Conservation (phyloP, 2,888 invertebrate species). For the Phania funesta region DNA sequence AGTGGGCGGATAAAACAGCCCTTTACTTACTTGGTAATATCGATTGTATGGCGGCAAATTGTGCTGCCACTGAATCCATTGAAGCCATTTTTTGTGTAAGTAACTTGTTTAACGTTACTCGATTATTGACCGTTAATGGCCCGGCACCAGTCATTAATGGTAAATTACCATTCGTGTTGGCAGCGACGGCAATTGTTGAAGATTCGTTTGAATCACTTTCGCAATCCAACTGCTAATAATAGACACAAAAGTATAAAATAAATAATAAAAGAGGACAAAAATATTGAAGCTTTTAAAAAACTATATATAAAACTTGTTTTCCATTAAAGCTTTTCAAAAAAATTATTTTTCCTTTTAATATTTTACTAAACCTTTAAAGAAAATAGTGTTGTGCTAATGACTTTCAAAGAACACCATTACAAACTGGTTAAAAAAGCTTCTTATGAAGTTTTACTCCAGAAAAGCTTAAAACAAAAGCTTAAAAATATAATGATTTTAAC, state of each 20-base stretch:
- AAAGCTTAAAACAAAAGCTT: too few species aligned
- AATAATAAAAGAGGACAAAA: neutral
- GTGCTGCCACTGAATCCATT: conserved; percentile 86
- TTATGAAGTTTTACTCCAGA: too few species aligned
- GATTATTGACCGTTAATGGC: conserved; percentile 72
- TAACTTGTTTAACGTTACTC: conserved; percentile 73
- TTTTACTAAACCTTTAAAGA: too few species aligned
- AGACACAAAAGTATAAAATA: neutral
- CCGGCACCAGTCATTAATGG: conserved; percentile 79
- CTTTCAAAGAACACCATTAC: too few species aligned
- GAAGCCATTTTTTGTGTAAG: conserved; percentile 82
- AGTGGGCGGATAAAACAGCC: neutral
- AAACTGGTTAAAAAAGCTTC: too few species aligned
- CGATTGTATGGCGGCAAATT: conserved; percentile 84
- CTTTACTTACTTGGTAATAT: conserved; percentile 74
- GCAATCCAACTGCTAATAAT: conserved; percentile 81
- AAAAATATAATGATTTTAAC: too few species aligned
- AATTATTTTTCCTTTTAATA: too few species aligned
- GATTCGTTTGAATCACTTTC: conserved; percentile 84
- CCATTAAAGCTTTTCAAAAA: too few species aligned
- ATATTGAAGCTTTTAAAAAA: too few species aligned
- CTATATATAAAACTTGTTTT: too few species aligned
- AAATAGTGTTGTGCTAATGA: too few species aligned
- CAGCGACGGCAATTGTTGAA: conserved; percentile 62
- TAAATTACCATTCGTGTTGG: conserved; percentile 59